A percentile compares a stretch with the other conserved stretches of the same genome.
Evolutionary conservation across 2,888 invertebrate genomes (phyloP).

Genomic region (Bellardia pandia): DNA sequence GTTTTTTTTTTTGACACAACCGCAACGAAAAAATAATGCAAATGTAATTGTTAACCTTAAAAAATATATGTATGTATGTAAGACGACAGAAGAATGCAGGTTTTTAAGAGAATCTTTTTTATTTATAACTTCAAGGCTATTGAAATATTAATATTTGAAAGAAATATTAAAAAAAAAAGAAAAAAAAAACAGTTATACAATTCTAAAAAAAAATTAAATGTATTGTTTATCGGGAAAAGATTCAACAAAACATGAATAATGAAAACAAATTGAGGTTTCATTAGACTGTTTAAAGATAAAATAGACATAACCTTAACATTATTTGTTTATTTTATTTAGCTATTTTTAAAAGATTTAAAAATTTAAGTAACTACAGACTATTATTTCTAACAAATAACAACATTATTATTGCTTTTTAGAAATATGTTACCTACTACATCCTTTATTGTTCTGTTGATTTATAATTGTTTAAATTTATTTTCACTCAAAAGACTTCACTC

Average conservation of each 20-base stretch:
- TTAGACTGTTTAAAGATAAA: background rate
- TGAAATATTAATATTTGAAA: background rate
- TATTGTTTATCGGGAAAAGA: too few relatives aligned
- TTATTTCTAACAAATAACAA: background rate
- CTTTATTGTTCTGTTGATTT: too few relatives aligned
- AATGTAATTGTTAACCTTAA: slow-evolving; percentile 17
- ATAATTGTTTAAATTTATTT: too few relatives aligned
- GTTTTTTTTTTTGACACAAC: slow-evolving; percentile 44
- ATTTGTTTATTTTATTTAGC: background rate
- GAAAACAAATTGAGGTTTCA: too few relatives aligned
- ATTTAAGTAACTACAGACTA: background rate
- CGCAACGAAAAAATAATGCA: slow-evolving; percentile 27
- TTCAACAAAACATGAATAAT: too few relatives aligned
- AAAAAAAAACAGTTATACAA: too few relatives aligned
- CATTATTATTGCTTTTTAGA: too few relatives aligned
- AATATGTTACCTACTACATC: too few relatives aligned
- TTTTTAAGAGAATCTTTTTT: background rate
- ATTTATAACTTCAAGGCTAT: background rate
- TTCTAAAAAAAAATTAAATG: too few relatives aligned
- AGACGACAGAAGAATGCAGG: background rate
- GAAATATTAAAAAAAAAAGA: too few relatives aligned
- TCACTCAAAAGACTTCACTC: too few relatives aligned
- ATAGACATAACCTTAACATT: background rate
- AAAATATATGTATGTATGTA: background rate
- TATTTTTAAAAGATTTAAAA: background rate